Evolutionary conservation across 2,113 vertebrate species (phyloP), one percentile per base, ranked within the genome.

Genomic region (Budorcas taxicolor): DNA sequence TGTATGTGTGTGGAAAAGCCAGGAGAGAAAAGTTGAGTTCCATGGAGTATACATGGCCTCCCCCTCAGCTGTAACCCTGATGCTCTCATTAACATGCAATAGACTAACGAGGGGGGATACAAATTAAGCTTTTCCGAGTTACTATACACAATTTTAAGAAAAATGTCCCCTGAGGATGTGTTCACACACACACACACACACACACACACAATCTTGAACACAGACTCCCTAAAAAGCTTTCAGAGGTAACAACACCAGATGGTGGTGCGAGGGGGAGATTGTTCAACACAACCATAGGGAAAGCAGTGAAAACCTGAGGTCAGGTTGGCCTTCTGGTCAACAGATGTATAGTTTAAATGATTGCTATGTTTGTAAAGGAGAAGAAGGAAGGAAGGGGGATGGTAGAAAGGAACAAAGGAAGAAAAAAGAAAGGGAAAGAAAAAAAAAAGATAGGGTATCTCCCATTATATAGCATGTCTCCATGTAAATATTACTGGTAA

Each of bases 321-420:
- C 55, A 92, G 67, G 27, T 80, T 90, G 74, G 87, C 80, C 86
- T 95, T 95, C 76, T 94, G 87, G 83, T 71, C 91, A 95, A 71
- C 83, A 91, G 60, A 94, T 87, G 78, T 55, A 78, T 31, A 60
- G 60, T 57, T 90, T 50, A 90, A 93, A 95, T n/a, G 45, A 57
- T 84, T 90, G 29, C 52, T 71, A 25, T 1, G 2, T 25, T 76
- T 16, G 57, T 57, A 45, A 53, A 53, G 21, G 47, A 43, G 25
- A 82, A 7, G 52, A 57, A 92, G 10, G 57, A 33, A 21, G 47
- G 47, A 43, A 60, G 25, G 17, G n/a, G 64, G n/a, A 19, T 0
- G 1, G 64, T 67, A 36, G 64, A 45, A 45, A 45, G 55, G 57
- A 40, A 29, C 1, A 3, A 36, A 40, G 13, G 31, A 27, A 21